Evolutionary conservation across 2,888 invertebrate genomes (phyloP).

Genomic region (Caenorhabditis sp.): DNA sequence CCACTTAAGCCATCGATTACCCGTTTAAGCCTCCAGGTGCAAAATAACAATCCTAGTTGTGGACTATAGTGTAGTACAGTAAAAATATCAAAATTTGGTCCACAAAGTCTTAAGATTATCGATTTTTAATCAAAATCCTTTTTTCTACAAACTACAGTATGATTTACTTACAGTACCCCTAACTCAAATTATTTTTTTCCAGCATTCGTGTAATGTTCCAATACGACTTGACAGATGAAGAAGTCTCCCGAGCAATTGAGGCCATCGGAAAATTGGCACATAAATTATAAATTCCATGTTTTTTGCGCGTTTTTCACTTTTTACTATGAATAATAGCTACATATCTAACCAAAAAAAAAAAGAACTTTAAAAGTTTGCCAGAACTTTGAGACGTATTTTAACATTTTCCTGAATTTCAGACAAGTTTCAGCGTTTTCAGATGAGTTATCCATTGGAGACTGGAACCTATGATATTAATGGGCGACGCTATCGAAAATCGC

Average conservation of each 20-base stretch:
- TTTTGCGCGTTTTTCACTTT: too few species aligned
- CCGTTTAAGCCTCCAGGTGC: too few species aligned
- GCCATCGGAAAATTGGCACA: conserved; percentile 28
- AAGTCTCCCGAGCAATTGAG: conserved; percentile 43
- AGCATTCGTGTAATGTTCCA: conserved; percentile 65
- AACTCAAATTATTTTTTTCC: conserved; percentile 22
- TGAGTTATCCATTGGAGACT: conserved; percentile 14
- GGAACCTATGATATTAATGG: conserved; percentile 26
- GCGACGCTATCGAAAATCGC: conserved; percentile 30
- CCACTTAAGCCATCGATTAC: too few species aligned
- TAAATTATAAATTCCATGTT: conserved; percentile 9
- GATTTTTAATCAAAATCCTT: not conserved
- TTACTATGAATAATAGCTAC: too few species aligned
- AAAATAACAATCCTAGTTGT: too few species aligned
- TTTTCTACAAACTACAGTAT: not conserved
- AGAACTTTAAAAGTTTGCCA: not conserved
- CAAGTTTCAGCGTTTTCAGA: not conserved
- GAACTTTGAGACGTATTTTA: not conserved
- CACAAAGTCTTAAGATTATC: too few species aligned
- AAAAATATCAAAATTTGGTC: too few species aligned
- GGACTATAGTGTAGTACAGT: too few species aligned
- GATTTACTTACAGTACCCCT: not conserved
- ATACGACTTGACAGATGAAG: conserved; percentile 57
- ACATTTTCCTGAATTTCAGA: not conserved
- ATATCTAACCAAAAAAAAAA: not conserved